Evolutionary conservation across 1,140 invertebrate genomes (phyloP).

Genomic region (Drosophila sproati): DNA sequence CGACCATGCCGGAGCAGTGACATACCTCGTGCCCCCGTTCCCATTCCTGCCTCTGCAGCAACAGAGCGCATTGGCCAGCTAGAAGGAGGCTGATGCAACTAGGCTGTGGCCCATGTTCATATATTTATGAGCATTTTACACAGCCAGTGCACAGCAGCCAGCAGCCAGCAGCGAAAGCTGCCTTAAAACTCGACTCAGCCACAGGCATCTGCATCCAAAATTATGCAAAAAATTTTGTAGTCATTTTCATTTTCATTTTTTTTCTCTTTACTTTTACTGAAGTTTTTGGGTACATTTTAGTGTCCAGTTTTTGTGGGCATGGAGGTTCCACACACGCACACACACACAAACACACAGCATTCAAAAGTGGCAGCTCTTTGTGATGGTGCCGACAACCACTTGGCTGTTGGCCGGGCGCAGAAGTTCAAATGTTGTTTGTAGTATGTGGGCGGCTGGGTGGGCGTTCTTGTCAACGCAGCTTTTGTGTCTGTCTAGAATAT

Average conservation of each 20-base stretch:
- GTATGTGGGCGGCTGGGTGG: conserved; percentile 27
- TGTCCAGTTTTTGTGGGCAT: conserved; percentile 41
- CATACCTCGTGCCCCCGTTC: conserved; percentile 29
- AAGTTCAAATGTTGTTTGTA: conserved; percentile 73
- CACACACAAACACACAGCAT: conserved; percentile 31
- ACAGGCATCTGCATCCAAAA: conserved; percentile 59
- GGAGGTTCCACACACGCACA: conserved; percentile 51
- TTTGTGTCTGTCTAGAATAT: conserved; percentile 77
- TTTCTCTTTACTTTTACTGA: conserved; percentile 7
- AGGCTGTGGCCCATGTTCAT: conserved; percentile 71
- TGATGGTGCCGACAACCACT: conserved; percentile 24
- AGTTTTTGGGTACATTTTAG: conserved; percentile 8
- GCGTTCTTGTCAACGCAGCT: conserved; percentile 77
- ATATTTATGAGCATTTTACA: conserved; percentile 82
- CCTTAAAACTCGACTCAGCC: conserved; percentile 55
- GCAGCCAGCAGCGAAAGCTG: conserved; percentile 8
- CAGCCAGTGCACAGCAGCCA: conserved; percentile 57
- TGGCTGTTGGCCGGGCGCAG: conserved; percentile 35
- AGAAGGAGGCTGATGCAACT: conserved; percentile 29
- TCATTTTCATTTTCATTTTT: conserved; percentile 56
- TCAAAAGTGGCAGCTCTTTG: conserved; percentile 53
- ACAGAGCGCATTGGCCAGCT: conserved; percentile 4
- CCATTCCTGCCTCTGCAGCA: too few relatives aligned
- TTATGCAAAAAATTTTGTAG: conserved; percentile 72
- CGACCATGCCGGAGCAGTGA: conserved; percentile 46